These are phyloP conservation scores for Anhinga rufa DNA, from an alignment of 2,113 vertebrate genomes.

Conservation along the genomic window DNA sequence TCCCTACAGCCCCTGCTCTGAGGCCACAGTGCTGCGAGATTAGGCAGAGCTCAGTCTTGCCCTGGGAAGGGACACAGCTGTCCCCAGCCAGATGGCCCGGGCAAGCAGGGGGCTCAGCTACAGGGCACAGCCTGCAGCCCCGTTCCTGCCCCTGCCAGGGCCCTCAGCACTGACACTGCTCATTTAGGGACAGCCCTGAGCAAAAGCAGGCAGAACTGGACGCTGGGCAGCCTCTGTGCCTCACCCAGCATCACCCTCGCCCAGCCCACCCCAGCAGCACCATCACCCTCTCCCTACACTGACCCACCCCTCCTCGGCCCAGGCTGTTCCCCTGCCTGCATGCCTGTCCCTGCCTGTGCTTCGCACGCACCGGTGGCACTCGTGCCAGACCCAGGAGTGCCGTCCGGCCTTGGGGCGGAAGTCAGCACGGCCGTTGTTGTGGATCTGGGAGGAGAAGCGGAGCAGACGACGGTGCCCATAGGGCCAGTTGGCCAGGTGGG, in stretches of 20 bases:
- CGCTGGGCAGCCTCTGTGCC: background rate
- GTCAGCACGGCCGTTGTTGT: conserved; percentile 92
- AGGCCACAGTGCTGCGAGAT: fast-evolving
- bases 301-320: background rate
- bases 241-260: fast-evolving
- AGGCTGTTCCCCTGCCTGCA: background rate
- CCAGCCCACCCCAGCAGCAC: background rate
- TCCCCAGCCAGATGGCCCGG: background rate
- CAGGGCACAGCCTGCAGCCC: background rate
- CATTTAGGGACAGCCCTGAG: background rate
- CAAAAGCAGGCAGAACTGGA: background rate
- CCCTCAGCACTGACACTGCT: background rate
- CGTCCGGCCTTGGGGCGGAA: conserved; percentile 95
- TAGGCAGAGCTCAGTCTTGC: background rate
- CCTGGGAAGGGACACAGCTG: background rate
- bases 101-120: background rate
- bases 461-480: conserved; percentile 95
- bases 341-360: fast-evolving
- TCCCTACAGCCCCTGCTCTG: background rate
- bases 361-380: conserved; percentile 86
- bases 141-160: fast-evolving
- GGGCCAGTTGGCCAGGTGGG: conserved; percentile 92
- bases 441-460: conserved; percentile 97
- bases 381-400: conserved; percentile 99
- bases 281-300: too few relatives aligned